Base-by-base conservation (phyloP, 1,140 invertebrate species). In the Pseudachorutes palmiensis region DNA sequence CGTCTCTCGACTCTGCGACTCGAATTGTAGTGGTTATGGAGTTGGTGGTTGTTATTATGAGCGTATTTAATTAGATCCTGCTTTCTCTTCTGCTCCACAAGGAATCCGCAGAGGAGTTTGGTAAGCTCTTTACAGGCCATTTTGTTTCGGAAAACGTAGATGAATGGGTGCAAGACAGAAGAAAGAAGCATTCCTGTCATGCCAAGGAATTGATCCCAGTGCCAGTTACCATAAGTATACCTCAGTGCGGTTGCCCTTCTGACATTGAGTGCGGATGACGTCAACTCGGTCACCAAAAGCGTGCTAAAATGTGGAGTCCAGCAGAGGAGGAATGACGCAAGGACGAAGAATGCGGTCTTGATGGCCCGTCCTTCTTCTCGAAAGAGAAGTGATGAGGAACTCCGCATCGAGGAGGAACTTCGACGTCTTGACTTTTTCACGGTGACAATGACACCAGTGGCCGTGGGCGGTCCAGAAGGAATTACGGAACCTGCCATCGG, bases 101-200 rank as follows among this genome's bases (percentile, higher is more conserved):
- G 49, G 28, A 69, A 66, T 9, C 69, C 62, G 33, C 76, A 77
- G 12, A 78, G 60, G 1, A 79, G 72, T 64, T 77, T 77, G 0
- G 76, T 45, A 0, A 78, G 77, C 67, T 80, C 79, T 60, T 76
- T 77, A 29, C 79, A 77, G 2, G 80, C 78, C 33, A 78, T 75
- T 65, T 80, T 79, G 67, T 80, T 82, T 14, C 82, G 76, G 73
- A 83, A 84, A 28, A 84, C 82, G 75, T 84, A 84, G 24, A 84
- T 82, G 63, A 83, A 77, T 1, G 83, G 82, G 73, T 82, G 83
- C 60, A 82, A 67, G 1, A 78, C 76, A 62, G 77, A 79, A 12
- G 72, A 73, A 28, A 70, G 59, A 14, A 73, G 63, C 61, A 73
- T 73, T 45, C 72, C 72, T 14, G 61, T 58, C 67, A 76, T 76